Percentiles rank a stretch among this genome's conserved stretches.
phyloP scores from a whole-genome alignment of 1,140 invertebrate genomes.

The Cecropterus lyciades region DNA sequence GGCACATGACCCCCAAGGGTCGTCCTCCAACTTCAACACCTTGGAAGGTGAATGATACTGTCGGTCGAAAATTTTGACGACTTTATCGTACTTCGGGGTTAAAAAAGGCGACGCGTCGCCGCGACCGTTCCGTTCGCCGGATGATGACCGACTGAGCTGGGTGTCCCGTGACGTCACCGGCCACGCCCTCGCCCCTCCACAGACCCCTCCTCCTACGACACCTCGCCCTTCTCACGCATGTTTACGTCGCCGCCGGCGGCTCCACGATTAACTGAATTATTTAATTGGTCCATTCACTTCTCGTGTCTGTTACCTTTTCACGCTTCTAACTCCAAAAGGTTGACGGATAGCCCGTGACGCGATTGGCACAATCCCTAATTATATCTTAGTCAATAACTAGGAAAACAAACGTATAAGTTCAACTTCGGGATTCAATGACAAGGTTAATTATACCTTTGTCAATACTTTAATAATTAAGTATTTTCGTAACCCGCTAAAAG shows the following conservation, averaged over 20 bases:
- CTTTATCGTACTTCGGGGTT: constrained; percentile 72
- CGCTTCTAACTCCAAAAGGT: constrained; percentile 72
- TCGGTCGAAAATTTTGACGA: constrained; percentile 84
- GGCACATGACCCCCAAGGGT: constrained; percentile 84
- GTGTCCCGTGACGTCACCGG: constrained; percentile 68
- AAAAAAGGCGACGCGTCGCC: constrained; percentile 69
- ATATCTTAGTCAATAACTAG: constrained; percentile 54
- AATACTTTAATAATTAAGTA: too few species aligned
- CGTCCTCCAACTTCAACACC: constrained; percentile 84
- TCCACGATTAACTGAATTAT: constrained; percentile 81
- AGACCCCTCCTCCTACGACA: constrained; percentile 48
- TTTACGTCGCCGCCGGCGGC: constrained; percentile 78
- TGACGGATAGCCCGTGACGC: constrained; percentile 66
- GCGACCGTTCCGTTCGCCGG: constrained; percentile 70
- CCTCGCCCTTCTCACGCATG: constrained; percentile 68
- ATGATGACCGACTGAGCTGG: constrained; percentile 72
- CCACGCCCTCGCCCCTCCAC: constrained; percentile 75
- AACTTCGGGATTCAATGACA: neutral
- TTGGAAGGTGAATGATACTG: constrained; percentile 84
- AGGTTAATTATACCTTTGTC: constrained; percentile 10
- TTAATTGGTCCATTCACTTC: constrained; percentile 82
- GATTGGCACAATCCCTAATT: constrained; percentile 68
- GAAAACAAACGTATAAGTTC: constrained; percentile 33
- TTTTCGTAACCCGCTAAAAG: too few species aligned
- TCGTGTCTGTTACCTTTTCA: constrained; percentile 76